phyloP scores from a whole-genome alignment of 2,113 vertebrate species.

The Crypturellus undulatus region DNA sequence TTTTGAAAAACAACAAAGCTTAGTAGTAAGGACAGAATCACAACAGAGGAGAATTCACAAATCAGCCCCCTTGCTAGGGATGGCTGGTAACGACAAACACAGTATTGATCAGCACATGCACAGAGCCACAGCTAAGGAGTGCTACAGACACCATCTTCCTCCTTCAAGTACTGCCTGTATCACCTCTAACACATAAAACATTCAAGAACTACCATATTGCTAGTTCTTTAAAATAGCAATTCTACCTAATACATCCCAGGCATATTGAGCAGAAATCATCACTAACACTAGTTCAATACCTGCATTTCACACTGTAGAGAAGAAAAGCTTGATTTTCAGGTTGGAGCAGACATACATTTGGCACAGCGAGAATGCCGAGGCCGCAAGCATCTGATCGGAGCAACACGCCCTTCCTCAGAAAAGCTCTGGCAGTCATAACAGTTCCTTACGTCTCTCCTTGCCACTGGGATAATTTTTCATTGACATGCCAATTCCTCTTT shows the following conservation, averaged over 20 bases:
- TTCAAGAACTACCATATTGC: neutral
- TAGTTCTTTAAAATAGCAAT: neutral
- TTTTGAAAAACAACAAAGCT: neutral
- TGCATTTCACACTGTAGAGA: neutral
- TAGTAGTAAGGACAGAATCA: neutral
- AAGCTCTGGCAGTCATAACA: neutral
- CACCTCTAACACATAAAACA: neutral
- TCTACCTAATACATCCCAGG: neutral
- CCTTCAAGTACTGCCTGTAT: neutral
- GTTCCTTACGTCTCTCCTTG: neutral
- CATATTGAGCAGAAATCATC: neutral
- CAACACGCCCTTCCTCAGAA: neutral
- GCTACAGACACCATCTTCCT: neutral
- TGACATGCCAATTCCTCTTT: accelerated
- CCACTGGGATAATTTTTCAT: neutral
- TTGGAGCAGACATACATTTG: neutral
- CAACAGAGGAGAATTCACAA: neutral
- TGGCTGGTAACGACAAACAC: accelerated
- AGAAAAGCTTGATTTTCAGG: neutral
- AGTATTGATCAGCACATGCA: neutral
- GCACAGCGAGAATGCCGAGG: neutral
- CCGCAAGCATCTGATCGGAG: neutral
- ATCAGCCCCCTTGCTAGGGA: neutral
- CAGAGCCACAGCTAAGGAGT: neutral
- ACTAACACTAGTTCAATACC: neutral